These are phyloP conservation scores for Drosophila lini DNA, from an alignment of 1,140 invertebrate species.

Conservation along the genomic window DNA sequence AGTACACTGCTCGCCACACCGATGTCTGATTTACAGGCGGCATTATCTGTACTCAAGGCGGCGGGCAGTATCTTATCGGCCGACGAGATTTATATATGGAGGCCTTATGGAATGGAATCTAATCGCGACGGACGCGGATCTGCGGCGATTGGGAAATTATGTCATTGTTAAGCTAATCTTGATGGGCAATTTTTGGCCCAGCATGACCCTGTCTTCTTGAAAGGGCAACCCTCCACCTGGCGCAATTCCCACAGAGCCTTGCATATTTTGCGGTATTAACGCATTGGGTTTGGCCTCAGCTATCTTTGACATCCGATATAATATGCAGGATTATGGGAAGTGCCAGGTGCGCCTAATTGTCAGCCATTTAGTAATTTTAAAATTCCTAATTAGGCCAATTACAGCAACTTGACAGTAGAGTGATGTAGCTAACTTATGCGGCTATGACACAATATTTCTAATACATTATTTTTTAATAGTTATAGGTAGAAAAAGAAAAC, in stretches of 20 bases:
- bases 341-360: slow-evolving; percentile 4
- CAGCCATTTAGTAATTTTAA: slow-evolving; percentile 1
- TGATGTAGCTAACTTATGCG: not conserved
- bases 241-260: not conserved
- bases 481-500: too few relatives aligned
- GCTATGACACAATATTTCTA: not conserved
- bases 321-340: not conserved
- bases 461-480: too few relatives aligned
- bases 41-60: slow-evolving; percentile 13
- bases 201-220: not conserved
- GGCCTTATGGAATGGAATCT: not conserved
- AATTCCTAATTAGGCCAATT: slow-evolving; percentile 2
- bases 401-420: not conserved
- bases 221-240: not conserved
- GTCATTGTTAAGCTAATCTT: slow-evolving; percentile 29
- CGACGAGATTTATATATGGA: slow-evolving; percentile 21
- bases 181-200: not conserved
- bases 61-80: slow-evolving; percentile 10
- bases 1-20: not conserved
- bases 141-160: slow-evolving; percentile 9
- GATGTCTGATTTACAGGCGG: slow-evolving; percentile 13
- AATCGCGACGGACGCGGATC: not conserved
- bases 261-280: not conserved
- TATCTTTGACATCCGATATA: not conserved
- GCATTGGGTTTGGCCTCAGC: not conserved